Conservation (phyloP, 2,888 invertebrate genomes). For the Lithophane leautieri region DNA sequence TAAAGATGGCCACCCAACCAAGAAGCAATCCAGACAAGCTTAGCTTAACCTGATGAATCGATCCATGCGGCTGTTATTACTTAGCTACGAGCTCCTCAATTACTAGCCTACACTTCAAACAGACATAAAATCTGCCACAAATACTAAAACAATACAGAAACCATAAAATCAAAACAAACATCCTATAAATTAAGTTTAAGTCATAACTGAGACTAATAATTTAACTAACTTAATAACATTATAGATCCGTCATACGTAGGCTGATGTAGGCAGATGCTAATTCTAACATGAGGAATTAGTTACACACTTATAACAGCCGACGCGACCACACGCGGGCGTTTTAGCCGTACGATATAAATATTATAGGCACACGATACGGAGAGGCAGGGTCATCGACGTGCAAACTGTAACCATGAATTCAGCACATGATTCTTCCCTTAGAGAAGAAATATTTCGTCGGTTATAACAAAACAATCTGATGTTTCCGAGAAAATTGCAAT, state of each 20-base stretch:
- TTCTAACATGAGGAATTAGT: slow-evolving; percentile 38
- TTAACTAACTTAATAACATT: slow-evolving; percentile 54
- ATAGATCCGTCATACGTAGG: slow-evolving; percentile 51
- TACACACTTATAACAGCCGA: slow-evolving; percentile 34
- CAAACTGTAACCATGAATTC: no score
- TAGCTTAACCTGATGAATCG: no score
- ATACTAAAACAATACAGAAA: slow-evolving; percentile 18
- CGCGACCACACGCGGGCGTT: slow-evolving; percentile 5
- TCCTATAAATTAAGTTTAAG: slow-evolving; percentile 25
- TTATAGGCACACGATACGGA: background rate
- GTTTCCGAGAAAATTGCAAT: no score
- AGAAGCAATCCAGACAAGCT: no score
- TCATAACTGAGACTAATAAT: slow-evolving; percentile 39
- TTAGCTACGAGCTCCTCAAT: no score
- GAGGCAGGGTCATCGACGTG: no score
- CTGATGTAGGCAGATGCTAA: slow-evolving; percentile 68
- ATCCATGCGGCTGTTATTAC: no score
- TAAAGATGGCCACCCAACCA: no score
- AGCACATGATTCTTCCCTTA: no score
- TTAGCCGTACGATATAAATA: background rate
- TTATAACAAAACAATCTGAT: no score
- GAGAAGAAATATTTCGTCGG: no score
- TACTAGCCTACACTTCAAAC: slow-evolving; percentile 3
- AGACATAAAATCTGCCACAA: slow-evolving; percentile 5
- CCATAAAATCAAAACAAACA: slow-evolving; percentile 22